A percentile compares a stretch with the other conserved stretches of the same genome.
Conservation (phyloP, 2,113 vertebrate species). For the Gopherus flavomarginatus region DNA sequence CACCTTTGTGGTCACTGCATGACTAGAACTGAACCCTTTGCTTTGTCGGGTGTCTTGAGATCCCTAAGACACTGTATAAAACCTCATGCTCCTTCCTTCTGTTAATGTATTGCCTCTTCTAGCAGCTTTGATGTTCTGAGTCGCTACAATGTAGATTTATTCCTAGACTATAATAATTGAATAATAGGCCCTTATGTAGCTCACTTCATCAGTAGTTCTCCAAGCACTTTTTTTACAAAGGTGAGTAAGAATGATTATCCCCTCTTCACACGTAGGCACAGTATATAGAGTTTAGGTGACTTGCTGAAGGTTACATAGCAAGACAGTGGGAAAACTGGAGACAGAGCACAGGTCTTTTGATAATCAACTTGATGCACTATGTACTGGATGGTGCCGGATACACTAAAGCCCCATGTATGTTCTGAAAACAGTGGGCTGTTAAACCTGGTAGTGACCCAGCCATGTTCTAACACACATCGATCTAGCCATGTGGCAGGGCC, state of each 20-base stretch:
- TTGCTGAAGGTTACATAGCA: neutral
- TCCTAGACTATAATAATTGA: neutral
- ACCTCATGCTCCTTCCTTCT: neutral
- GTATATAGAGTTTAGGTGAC: neutral
- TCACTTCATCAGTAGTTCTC: neutral
- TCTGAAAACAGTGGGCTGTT: neutral
- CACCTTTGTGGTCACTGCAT: neutral
- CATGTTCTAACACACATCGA: neutral
- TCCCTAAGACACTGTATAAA: neutral
- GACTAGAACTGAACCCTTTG: neutral
- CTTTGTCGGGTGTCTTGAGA: neutral
- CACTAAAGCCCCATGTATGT: neutral
- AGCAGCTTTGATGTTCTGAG: neutral
- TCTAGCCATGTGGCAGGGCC: neutral
- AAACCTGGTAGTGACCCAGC: neutral
- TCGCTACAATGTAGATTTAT: neutral
- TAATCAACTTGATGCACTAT: neutral
- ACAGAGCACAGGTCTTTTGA: neutral
- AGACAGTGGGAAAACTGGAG: neutral
- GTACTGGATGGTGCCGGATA: neutral
- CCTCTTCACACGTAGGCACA: neutral
- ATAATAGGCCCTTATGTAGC: neutral
- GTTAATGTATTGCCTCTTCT: neutral
- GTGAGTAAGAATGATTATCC: neutral
- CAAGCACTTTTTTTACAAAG: neutral